Evolutionary conservation across 2,888 invertebrate genomes (phyloP).

Genomic region (Pheosia gnoma): DNA sequence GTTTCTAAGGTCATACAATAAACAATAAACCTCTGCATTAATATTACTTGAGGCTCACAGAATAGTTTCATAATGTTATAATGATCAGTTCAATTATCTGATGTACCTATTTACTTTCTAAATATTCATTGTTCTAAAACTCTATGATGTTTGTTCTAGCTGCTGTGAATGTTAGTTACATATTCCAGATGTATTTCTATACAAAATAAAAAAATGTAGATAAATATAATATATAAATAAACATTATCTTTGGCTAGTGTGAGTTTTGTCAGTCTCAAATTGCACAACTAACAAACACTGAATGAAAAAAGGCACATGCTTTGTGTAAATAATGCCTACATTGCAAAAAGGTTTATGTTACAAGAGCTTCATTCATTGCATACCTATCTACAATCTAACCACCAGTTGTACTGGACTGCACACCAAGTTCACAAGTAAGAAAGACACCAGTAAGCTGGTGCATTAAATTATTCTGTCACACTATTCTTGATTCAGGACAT

Average conservation of each 20-base stretch:
- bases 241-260: neutral
- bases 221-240: too few species aligned
- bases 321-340: constrained; percentile 34
- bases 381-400: neutral
- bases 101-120: neutral
- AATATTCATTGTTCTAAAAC: neutral
- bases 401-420: neutral
- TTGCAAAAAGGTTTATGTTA: constrained; percentile 28
- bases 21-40: constrained; percentile 34
- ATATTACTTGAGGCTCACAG: constrained; percentile 44
- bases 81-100: neutral
- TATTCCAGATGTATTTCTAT: too few species aligned
- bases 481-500: too few species aligned
- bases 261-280: constrained; percentile 45
- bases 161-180: too few species aligned
- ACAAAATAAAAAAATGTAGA: too few species aligned
- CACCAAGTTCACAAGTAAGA: neutral
- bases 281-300: constrained; percentile 38
- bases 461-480: neutral
- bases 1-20: constrained; percentile 24
- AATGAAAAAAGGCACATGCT: constrained; percentile 34
- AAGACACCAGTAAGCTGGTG: neutral
- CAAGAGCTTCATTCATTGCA: constrained; percentile 21
- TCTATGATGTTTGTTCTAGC: too few species aligned
- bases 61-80: constrained; percentile 16